Evolutionary conservation across 2,113 vertebrate genomes (phyloP).

Genomic region (Cnemophilus loriae): DNA sequence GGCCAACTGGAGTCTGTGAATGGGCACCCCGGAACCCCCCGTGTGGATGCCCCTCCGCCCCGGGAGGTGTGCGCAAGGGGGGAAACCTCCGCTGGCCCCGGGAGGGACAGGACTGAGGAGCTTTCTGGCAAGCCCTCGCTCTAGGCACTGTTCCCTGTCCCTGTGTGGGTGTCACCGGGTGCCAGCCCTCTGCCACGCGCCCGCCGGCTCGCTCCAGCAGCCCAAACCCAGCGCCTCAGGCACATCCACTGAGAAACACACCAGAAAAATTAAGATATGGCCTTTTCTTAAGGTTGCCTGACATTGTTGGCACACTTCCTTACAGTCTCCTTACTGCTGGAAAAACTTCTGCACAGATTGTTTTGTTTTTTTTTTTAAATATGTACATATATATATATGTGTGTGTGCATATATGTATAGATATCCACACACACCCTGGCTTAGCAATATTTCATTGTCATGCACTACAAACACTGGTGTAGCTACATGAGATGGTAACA

Average conservation of each 20-base stretch:
- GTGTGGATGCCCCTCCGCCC: not conserved
- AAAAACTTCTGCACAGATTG: constrained; percentile 42
- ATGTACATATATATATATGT: not conserved
- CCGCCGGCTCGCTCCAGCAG: not conserved
- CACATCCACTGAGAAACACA: constrained; percentile 6
- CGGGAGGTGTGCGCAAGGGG: not conserved
- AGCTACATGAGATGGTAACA: constrained; percentile 77
- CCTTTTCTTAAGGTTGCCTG: constrained; percentile 52
- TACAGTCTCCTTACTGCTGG: constrained; percentile 41
- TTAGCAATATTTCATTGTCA: constrained; percentile 69
- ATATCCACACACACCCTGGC: constrained; percentile 61
- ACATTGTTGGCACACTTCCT: constrained; percentile 65
- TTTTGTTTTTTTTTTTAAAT: not conserved
- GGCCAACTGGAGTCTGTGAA: not conserved
- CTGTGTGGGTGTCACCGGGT: not conserved
- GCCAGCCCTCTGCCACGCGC: not conserved
- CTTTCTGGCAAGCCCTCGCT: not conserved
- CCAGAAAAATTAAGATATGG: constrained; percentile 53
- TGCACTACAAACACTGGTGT: constrained; percentile 73
- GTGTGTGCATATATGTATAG: not conserved
- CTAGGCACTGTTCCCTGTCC: constrained; percentile 29
- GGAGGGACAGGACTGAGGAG: not conserved
- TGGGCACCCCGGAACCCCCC: not conserved
- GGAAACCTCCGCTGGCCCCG: not conserved
- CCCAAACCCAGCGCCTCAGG: not conserved